Percentiles rank a stretch among this genome's conserved stretches.
Evolutionary conservation across 2,888 invertebrate species (phyloP).

Genomic region (Euplexia lucipara): DNA sequence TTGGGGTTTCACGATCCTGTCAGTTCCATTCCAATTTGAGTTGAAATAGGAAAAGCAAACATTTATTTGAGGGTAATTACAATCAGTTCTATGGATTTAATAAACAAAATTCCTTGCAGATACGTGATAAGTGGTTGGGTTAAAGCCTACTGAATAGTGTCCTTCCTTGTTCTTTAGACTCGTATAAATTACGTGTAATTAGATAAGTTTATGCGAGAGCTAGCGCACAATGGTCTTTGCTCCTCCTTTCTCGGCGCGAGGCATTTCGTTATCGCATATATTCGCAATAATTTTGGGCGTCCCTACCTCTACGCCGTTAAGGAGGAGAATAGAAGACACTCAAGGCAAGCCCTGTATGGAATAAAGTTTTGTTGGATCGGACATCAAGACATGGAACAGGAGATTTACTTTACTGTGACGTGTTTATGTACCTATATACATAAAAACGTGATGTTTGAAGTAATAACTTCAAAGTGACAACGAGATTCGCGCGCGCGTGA

Average conservation of each 20-base stretch:
- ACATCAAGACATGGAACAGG: conserved; percentile 39
- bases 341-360: conserved; percentile 65
- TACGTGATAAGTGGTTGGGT: conserved; percentile 39
- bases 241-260: conserved; percentile 59
- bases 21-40: conserved; percentile 37
- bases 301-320: conserved; percentile 71
- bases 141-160: conserved; percentile 45
- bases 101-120: conserved; percentile 33
- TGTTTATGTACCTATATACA: conserved; percentile 19
- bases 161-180: conserved; percentile 57
- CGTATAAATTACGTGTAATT: conserved; percentile 78
- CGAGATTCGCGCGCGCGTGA: conserved; percentile 55
- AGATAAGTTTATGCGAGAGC: conserved; percentile 78
- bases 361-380: conserved; percentile 72
- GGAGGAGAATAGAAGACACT: conserved; percentile 71
- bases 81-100: conserved; percentile 34
- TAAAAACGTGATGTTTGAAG: conserved; percentile 55
- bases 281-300: conserved; percentile 80
- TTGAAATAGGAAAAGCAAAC: conserved; percentile 54
- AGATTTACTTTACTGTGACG: conserved; percentile 38
- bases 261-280: conserved; percentile 78
- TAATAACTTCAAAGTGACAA: conserved; percentile 57
- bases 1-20: conserved; percentile 47
- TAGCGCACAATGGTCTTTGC: conserved; percentile 71
- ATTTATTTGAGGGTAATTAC: conserved; percentile 31